These are phyloP conservation scores for Cygnus atratus DNA, from an alignment of 2,113 vertebrate genomes.

Conservation along the genomic window DNA sequence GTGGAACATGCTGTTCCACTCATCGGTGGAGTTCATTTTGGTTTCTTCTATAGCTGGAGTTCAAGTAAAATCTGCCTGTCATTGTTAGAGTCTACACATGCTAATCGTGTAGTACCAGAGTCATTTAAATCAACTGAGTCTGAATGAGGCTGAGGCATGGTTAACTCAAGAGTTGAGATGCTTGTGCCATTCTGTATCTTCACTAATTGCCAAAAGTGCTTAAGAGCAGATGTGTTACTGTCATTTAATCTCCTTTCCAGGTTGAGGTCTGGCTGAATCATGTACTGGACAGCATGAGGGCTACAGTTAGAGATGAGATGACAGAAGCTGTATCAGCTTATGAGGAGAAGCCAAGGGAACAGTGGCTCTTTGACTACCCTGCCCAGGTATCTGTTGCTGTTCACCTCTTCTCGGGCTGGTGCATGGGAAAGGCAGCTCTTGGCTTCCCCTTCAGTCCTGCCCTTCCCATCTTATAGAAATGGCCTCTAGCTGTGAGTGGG, in stretches of 20 bases:
- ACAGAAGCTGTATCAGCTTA: conserved; percentile 82
- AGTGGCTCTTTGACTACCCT: conserved; percentile 90
- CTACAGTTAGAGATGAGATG: conserved; percentile 87
- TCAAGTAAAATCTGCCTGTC: not conserved
- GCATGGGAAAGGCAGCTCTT: not conserved
- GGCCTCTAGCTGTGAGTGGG: not conserved
- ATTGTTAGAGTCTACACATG: not conserved
- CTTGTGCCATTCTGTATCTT: not conserved
- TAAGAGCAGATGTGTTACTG: not conserved
- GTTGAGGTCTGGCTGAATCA: conserved; percentile 90
- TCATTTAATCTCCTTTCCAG: conserved; percentile 64
- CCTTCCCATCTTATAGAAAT: not conserved
- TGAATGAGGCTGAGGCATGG: not conserved
- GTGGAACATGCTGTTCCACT: not conserved
- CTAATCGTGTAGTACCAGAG: not conserved
- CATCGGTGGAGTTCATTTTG: not conserved
- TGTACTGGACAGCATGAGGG: conserved; percentile 86
- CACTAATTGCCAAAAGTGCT: not conserved
- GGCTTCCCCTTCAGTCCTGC: not conserved
- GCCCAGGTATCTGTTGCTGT: conserved; percentile 80
- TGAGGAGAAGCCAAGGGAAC: conserved; percentile 92
- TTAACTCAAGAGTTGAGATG: not conserved
- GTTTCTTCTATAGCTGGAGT: not conserved
- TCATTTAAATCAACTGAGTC: not conserved
- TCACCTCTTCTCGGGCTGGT: not conserved